Evolutionary conservation across 1,140 invertebrate genomes (phyloP).

Genomic region (Delia radicum): DNA sequence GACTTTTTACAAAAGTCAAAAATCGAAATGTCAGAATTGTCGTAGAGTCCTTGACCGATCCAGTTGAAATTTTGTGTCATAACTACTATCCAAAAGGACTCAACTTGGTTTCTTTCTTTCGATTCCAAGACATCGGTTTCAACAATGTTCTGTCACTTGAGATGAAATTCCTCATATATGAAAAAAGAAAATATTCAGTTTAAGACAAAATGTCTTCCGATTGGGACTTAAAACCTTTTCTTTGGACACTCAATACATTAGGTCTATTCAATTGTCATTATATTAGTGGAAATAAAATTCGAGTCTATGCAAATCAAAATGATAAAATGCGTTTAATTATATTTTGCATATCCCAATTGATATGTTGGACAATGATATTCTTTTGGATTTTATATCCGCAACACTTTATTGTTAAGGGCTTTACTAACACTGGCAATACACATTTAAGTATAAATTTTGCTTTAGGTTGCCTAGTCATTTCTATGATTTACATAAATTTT

Average conservation of each 20-base stretch:
- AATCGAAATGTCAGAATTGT: too few relatives aligned
- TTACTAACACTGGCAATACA: slow-evolving; percentile 33
- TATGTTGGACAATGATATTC: neutral
- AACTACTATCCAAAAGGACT: too few relatives aligned
- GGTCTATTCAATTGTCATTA: neutral
- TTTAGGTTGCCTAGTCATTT: slow-evolving; percentile 32
- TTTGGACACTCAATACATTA: neutral
- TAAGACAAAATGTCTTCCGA: neutral
- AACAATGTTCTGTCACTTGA: too few relatives aligned
- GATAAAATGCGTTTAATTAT: neutral
- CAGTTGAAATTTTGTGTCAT: too few relatives aligned
- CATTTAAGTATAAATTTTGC: slow-evolving; percentile 31
- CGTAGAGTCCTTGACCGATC: too few relatives aligned
- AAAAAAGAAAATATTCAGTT: too few relatives aligned
- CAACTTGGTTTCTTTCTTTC: too few relatives aligned
- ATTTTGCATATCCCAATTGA: neutral
- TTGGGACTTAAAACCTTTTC: neutral
- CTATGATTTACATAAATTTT: slow-evolving; percentile 36
- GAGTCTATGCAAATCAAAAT: neutral
- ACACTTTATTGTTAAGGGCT: neutral
- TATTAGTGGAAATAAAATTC: neutral
- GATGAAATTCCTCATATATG: too few relatives aligned
- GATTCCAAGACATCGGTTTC: too few relatives aligned
- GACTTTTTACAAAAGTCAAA: too few relatives aligned
- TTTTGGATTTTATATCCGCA: neutral